phyloP scores from a whole-genome alignment of 2,888 invertebrate species.

The Oligia strigilis region DNA sequence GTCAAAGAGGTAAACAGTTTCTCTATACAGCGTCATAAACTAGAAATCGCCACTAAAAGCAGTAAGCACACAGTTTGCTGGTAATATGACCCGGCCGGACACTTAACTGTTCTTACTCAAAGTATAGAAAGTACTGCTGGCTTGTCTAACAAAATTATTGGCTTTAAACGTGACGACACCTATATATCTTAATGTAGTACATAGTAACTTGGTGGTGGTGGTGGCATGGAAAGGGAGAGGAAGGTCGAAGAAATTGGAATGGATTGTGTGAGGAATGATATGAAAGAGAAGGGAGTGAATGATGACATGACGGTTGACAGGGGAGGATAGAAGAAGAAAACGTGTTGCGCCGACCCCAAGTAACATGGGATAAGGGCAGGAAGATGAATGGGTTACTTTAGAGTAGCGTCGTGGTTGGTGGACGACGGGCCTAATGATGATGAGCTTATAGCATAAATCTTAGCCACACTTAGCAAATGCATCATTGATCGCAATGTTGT shows the following conservation, averaged over 20 bases:
- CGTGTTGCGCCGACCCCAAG: too few relatives aligned
- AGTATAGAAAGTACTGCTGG: constrained; percentile 23
- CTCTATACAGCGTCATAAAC: constrained; percentile 50
- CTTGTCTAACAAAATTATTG: constrained; percentile 36
- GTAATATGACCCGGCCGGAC: constrained; percentile 36
- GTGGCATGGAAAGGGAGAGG: too few relatives aligned
- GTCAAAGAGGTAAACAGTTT: constrained; percentile 57
- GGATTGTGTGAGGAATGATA: too few relatives aligned
- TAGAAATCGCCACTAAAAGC: constrained; percentile 53
- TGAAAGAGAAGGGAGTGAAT: too few relatives aligned
- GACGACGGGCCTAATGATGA: not conserved
- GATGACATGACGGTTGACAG: too few relatives aligned
- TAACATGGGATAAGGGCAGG: too few relatives aligned
- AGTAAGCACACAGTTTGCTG: constrained; percentile 55
- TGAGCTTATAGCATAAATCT: not conserved
- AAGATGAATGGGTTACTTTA: not conserved
- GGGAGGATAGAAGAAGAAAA: too few relatives aligned
- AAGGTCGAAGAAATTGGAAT: too few relatives aligned
- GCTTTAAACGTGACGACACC: constrained; percentile 16
- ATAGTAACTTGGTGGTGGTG: not conserved
- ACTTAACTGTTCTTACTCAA: constrained; percentile 38
- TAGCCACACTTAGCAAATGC: not conserved
- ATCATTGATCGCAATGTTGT: not conserved
- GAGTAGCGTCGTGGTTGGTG: not conserved
- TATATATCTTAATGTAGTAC: not conserved